A percentile compares a stretch with the other conserved stretches of the same genome.
Evolutionary conservation across 2,113 vertebrate genomes (phyloP).

Genomic region (Limanda limanda): DNA sequence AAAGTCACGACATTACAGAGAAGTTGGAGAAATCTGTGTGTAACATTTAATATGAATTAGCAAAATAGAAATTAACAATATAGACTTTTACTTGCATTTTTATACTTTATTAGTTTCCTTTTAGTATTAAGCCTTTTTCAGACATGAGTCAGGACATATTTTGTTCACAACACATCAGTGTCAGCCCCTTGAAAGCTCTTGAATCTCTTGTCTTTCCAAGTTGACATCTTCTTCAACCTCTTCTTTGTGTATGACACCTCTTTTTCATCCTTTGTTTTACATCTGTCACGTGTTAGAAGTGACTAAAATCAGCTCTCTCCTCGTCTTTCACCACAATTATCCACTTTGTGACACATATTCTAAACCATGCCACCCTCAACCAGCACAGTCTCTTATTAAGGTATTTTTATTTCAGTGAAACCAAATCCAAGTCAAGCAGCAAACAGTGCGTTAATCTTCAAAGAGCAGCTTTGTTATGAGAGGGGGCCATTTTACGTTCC

Average conservation of each 20-base stretch:
- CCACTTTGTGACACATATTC: background rate
- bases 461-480: slow-evolving; percentile 53
- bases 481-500: slow-evolving; percentile 38
- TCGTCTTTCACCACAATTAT: slow-evolving; percentile 29
- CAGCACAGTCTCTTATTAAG: background rate
- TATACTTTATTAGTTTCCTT: background rate
- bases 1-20: too few species aligned
- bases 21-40: too few species aligned
- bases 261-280: too few species aligned
- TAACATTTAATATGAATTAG: too few species aligned
- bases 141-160: too few species aligned
- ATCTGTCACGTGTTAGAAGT: too few species aligned
- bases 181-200: too few species aligned
- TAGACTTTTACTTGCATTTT: background rate
- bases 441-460: slow-evolving; percentile 65
- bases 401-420: background rate
- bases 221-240: too few species aligned
- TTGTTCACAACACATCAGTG: too few species aligned
- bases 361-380: background rate
- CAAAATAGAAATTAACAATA: too few species aligned
- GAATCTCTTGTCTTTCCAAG: too few species aligned
- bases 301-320: slow-evolving; percentile 30
- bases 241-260: too few species aligned
- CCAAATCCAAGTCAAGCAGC: slow-evolving; percentile 15
- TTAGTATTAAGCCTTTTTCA: background rate